Conservation (phyloP, 2,113 vertebrate genomes). For the Loxodonta africana region DNA sequence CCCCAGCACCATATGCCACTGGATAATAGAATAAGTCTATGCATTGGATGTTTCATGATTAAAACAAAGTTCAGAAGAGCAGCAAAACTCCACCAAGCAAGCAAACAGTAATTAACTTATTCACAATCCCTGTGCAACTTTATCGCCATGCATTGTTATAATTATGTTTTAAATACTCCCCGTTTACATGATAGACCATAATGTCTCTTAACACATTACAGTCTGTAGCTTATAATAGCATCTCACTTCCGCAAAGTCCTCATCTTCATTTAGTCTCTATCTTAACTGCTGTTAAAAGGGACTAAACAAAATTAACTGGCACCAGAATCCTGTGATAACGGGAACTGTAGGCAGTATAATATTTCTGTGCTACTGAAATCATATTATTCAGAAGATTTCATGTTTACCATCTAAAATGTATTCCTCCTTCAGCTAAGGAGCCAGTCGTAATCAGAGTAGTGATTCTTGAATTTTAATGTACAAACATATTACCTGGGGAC, state of each 20-base stretch:
- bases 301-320: constrained; percentile 76
- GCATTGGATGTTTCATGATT: constrained; percentile 30
- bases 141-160: constrained; percentile 72
- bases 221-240: constrained; percentile 62
- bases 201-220: constrained; percentile 65
- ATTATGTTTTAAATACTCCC: constrained; percentile 83
- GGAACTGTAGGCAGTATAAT: constrained; percentile 57
- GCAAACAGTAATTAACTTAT: constrained; percentile 78
- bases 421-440: background rate
- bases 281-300: constrained; percentile 77
- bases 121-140: constrained; percentile 77
- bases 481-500: background rate
- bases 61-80: constrained; percentile 57
- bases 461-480: background rate
- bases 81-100: constrained; percentile 59
- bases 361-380: constrained; percentile 56
- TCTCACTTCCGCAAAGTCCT: constrained; percentile 60
- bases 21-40: background rate
- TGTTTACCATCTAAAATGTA: background rate
- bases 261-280: constrained; percentile 68
- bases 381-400: constrained; percentile 50
- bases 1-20: background rate
- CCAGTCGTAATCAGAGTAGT: background rate
- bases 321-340: constrained; percentile 53
- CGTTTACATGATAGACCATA: constrained; percentile 75